These are phyloP conservation scores for Hyaena hyaena DNA, from an alignment of 2,113 vertebrate genomes.

Conservation along the genomic window DNA sequence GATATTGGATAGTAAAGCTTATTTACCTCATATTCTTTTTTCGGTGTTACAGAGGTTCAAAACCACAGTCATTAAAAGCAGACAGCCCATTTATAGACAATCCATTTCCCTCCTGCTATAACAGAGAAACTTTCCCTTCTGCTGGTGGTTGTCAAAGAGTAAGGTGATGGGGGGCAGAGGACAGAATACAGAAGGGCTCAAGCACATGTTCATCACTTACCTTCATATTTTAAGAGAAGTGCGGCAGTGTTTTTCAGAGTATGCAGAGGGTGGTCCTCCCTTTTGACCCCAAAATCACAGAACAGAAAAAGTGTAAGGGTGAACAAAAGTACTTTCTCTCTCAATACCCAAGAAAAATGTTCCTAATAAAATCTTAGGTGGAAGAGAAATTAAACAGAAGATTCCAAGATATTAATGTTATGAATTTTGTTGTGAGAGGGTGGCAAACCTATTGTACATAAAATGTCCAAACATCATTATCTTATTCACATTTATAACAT, in stretches of 20 bases:
- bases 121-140: neutral
- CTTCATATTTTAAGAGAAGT: neutral
- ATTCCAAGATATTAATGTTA: neutral
- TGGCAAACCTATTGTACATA: neutral
- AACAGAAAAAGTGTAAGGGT: neutral
- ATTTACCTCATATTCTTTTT: neutral
- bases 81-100: neutral
- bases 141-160: neutral
- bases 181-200: rapidly evolving
- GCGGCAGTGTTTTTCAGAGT: neutral
- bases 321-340: neutral
- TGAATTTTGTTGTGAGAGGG: neutral
- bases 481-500: neutral
- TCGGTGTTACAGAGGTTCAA: neutral
- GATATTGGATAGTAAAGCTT: neutral
- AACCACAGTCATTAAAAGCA: neutral
- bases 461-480: neutral
- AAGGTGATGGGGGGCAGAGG: rapidly evolving
- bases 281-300: neutral
- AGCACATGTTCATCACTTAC: neutral
- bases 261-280: neutral
- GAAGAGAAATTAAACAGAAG: neutral
- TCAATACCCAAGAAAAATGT: neutral
- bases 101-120: neutral
- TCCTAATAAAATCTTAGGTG: neutral